Evolutionary conservation across 2,113 vertebrate genomes (phyloP), one percentile per base, ranked within the genome.

Genomic region (Pao palembangensis): DNA sequence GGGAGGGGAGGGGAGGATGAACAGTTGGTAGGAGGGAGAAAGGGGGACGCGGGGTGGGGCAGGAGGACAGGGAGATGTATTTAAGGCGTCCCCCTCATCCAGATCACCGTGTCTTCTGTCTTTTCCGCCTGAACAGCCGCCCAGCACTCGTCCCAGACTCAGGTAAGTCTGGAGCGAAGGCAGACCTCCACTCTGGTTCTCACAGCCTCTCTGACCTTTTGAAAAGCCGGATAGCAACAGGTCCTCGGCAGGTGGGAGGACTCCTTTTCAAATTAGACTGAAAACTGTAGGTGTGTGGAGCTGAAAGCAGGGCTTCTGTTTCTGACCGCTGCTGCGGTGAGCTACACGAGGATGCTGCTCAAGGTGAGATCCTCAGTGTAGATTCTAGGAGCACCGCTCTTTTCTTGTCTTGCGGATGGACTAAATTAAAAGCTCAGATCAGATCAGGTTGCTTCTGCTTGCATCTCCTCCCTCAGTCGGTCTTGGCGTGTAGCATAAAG

Each of bases 41-140:
- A 43, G 48, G 62, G 60, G 73, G 64, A 73, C n/a, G 48, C 31
- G 64, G 66, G 25, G 67, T 55, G 58, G 50, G 64, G 69, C 75
- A 82, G 81, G 85, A 75, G 80, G 88, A 77, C 83, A 72, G 65
- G 67, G 63, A 58, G 62, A 46, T 75, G 83, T 89, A 90, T 89
- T 88, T 90, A 90, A 90, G 88, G 61, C 25, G 62, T 5, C 55
- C 63, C 48, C 48, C 69, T 81, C 66, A 38, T 71, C 58, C 61
- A 75, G 25, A 41, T 57, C 69, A 81, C 67, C 85, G 1, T 48
- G 16, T n/a, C 46, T 38, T n/a, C 69, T 25, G 69, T 60, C 69
- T 38, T 77, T 55, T 53, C 23, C 80, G 78, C 20, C 71, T 61
- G 70, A 84, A n/a, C 74, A 8, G 38, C 64, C 72, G 55, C 28